A percentile compares a stretch with the other conserved stretches of the same genome.
Evolutionary conservation across 2,888 invertebrate species (phyloP).

Genomic region (Magallana nippona): DNA sequence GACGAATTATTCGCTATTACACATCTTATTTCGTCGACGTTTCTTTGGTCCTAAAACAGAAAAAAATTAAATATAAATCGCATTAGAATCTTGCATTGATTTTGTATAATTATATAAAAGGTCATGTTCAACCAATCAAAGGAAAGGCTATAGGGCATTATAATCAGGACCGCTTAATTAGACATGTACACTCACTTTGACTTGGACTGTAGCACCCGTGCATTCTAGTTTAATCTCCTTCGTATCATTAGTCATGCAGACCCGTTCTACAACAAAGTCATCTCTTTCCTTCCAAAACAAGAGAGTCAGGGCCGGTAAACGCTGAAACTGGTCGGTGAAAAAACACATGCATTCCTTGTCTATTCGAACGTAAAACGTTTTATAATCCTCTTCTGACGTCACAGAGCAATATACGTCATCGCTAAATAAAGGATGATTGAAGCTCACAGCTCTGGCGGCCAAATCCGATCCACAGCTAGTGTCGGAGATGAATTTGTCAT

Average conservation of each 20-base stretch:
- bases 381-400: background rate
- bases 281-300: constrained; percentile 27
- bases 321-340: background rate
- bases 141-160: too few relatives aligned
- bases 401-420: background rate
- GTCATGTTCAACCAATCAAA: too few relatives aligned
- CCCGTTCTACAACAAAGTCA: background rate
- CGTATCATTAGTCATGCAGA: background rate
- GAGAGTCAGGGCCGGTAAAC: background rate
- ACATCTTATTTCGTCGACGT: background rate
- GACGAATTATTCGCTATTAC: background rate
- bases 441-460: background rate
- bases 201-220: background rate
- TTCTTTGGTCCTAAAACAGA: background rate
- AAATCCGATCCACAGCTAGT: background rate
- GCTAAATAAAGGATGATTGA: background rate
- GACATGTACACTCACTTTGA: background rate
- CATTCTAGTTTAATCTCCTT: background rate
- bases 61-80: background rate
- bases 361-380: background rate
- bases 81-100: too few relatives aligned
- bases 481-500: background rate
- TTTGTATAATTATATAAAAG: too few relatives aligned
- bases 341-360: constrained; percentile 18
- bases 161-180: too few relatives aligned